Evolutionary conservation across 2,113 vertebrate species (phyloP), one percentile per base, ranked within the genome.

Genomic region (Sinocyclocheilus anophthalmus): DNA sequence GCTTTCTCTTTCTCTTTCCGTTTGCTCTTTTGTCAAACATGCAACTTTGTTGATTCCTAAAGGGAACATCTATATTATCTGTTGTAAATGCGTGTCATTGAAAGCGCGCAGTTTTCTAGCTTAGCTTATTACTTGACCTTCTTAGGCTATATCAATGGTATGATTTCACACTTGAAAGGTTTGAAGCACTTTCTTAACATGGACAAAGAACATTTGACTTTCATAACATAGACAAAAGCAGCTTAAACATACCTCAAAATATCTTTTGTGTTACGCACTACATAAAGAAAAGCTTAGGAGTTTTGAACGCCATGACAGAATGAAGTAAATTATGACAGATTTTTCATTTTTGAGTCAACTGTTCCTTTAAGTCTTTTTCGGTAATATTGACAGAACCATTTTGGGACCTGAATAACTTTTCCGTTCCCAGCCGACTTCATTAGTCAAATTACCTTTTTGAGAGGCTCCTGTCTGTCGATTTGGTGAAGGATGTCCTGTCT

Each of bases 401-500:
- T 72, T 37, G 7, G 14, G 6, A 14, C 24, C 11, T 67, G 4
- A 18, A 22, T 10, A 39, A 37, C 18, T 9, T 37, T 11, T 20
- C 33, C 2, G 33, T 72, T 2, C 11, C 3, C 3, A 72, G 26
- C 2, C 26, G 5, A 69, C 33, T 12, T 72, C 20, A 14, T 14
- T 48, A 48, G 16, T 14, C 4, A 59, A 90, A 22, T 14, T 45
- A 82, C 79, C 81, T 91, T 92, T 57, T 0, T 76, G 53, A 86
- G 33, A 69, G 65, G 1, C 1, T 33, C 82, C 55, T 63, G 9
- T 81, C 85, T 85, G 75, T 90, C 84, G 69, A 76, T 65, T 3
- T 77, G 89, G 53, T 83, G 88, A 79, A 84, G 75, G 0, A 91
- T 81, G 53, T 69, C 72, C 7, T 67, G 78, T 57, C 79, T 88